Evolutionary conservation across 2,797 vertebrate species (phyloP), one percentile per base, ranked within the genome.

Genomic region (Phoebastria nigripes): DNA sequence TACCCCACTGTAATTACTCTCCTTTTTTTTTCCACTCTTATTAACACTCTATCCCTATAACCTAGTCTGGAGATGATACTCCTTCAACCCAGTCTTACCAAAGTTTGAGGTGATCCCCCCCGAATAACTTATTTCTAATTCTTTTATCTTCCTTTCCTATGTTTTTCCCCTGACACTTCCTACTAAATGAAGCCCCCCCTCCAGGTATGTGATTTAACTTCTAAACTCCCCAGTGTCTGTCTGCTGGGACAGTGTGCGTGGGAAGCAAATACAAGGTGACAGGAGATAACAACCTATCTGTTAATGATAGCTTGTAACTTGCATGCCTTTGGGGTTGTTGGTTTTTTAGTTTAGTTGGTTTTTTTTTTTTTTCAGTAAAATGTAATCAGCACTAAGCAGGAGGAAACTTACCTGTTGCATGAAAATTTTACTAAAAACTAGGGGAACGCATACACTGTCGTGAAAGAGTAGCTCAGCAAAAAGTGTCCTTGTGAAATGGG

Each of bases 131-230:
- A 52, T 92, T 85, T 96, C 95, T 95, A 96, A 97, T 95, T 96
- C 69, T 96, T 95, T 86, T 97, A 93, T 97, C 87, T 97, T 97
- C 96, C 95, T 96, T 95, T 95, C 87, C 82, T 71, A 82, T 90
- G 82, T 62, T 93, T 91, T 89, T 72, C 93, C 95, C 94, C 74
- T 97, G 96, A 97, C 94, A 97, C 90, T 63, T 96, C 92, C 95
- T 93, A 96, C 96, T 97, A 97, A 96, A 97, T 86, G 97, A 97
- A 97, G 96, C 96, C 31, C 96, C 95, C 94, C 94, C 94, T 97
- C 94, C 94, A 97, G 97, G 96, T 97, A 97, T 95, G 97, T 97
- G 93, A 77, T 86, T 94, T 95, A 96, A 97, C 96, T 93, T 96
- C 97, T 97, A 95, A 97, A 97, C 93, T 92, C 92, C 96, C 82